Percentiles rank a stretch among this genome's conserved stretches.
These are phyloP conservation scores for Hypena proboscidalis DNA, from an alignment of 2,888 invertebrate species.

Conservation along the genomic window DNA sequence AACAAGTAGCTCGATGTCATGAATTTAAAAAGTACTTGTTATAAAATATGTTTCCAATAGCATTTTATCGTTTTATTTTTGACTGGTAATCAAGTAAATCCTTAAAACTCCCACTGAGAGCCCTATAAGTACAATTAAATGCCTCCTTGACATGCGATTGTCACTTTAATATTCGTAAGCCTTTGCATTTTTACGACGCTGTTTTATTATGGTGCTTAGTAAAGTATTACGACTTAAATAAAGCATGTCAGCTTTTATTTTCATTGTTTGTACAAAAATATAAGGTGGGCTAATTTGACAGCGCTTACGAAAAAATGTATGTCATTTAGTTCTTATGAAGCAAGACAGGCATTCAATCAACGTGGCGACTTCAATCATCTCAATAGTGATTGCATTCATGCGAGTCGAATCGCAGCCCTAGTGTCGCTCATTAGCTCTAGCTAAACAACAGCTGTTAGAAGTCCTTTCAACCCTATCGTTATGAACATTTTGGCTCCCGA, in stretches of 20 bases:
- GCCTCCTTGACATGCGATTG: conserved; percentile 36
- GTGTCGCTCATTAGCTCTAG: conserved; percentile 6
- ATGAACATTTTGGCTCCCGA: conserved; percentile 3
- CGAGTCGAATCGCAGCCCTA: conserved; percentile 6
- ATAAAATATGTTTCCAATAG: too few species aligned
- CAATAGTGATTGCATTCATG: conserved; percentile 2
- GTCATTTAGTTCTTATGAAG: conserved; percentile 4
- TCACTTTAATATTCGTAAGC: conserved; percentile 23
- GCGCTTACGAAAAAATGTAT: conserved; percentile 9
- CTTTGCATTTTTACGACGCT: conserved; percentile 18
- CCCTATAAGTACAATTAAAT: conserved; percentile 27
- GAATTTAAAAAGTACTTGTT: too few species aligned
- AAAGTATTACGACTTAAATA: conserved; percentile 10
- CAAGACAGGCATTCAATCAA: conserved; percentile 9
- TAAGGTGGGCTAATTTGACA: conserved; percentile 19
- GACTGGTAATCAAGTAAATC: too few species aligned
- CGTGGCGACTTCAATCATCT: conserved; percentile 7
- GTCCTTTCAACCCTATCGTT: conserved; percentile 12
- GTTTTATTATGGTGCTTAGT: conserved; percentile 23
- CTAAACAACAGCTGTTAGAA: conserved; percentile 8
- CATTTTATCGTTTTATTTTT: too few species aligned
- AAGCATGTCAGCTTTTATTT: conserved; percentile 13
- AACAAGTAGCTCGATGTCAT: too few species aligned
- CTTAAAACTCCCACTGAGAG: conserved; percentile 7
- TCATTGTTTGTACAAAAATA: conserved; percentile 21